A percentile compares a stretch with the other conserved stretches of the same genome.
These are phyloP conservation scores for Gymnothorax reevesii DNA, from an alignment of 2,797 vertebrate genomes.

Conservation along the genomic window DNA sequence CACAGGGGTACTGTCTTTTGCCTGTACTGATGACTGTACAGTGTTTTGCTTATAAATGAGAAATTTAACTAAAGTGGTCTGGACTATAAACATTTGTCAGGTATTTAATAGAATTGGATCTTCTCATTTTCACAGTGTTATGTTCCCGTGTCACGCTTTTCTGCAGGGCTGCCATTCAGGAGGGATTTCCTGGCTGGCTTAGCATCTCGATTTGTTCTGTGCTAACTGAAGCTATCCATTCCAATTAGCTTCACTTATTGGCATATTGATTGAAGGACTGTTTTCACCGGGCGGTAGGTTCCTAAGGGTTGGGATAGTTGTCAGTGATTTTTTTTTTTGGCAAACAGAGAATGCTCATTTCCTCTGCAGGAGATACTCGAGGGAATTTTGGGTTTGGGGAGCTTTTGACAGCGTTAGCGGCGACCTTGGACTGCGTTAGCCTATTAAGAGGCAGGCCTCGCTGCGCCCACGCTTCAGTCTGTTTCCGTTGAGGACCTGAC, in stretches of 20 bases:
- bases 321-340: neutral
- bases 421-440: neutral
- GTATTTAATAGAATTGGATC: neutral
- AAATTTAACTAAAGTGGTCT: too few species aligned
- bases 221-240: conserved; percentile 3
- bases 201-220: neutral
- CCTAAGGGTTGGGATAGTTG: neutral
- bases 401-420: neutral
- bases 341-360: neutral
- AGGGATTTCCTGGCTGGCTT: neutral
- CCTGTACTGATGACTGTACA: too few species aligned
- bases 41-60: too few species aligned
- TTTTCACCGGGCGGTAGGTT: neutral
- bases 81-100: neutral
- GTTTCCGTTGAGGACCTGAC: neutral
- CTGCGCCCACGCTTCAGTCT: neutral
- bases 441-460: neutral
- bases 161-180: neutral
- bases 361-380: neutral
- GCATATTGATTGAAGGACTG: neutral
- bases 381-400: neutral
- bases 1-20: too few species aligned
- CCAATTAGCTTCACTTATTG: conserved; percentile 1
- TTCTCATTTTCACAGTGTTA: neutral
- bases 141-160: neutral